Evolutionary conservation across 2,113 vertebrate genomes (phyloP), one percentile per base, ranked within the genome.

Genomic region (Carlito syrichta): DNA sequence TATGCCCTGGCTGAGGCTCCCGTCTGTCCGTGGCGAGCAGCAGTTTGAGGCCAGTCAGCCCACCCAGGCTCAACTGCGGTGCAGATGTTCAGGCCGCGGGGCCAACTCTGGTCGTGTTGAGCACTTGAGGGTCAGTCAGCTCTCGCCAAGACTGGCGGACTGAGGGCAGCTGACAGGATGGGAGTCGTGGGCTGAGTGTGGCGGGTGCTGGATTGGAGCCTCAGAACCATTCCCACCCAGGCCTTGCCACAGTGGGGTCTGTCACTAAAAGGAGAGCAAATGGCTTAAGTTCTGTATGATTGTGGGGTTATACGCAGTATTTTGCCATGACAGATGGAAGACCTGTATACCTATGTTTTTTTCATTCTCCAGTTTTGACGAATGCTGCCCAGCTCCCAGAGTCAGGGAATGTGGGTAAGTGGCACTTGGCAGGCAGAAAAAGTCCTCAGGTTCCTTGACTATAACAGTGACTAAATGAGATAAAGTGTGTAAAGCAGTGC

Each of bases 381-480:
- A 88, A 38, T 56, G 73, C 63, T 82, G 62, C 60, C 73, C 58
- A 89, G 78, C 60, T 96, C 84, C 50, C 58, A 45, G 19, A 87
- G 19, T 48, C 40, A 66, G 68, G 63, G 74, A 91, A 38, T 35
- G 32, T 83, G 23, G 56, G 9, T 91, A 84, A 91, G 35, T 16
- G 89, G 76, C 63, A 89, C 66, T 87, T 62, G 66, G 50, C 60
- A 92, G 60, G 50, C 3, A 71, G 82, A 74, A 63, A 86, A 94
- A 60, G 38, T 85, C 66, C 68, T 91, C 32, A 78, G 77, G 50
- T 58, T 91, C 63, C 69, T 97, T 43, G 63, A 56, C 60, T 91
- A 16, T 94, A 23, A 81, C 86, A 87, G 32, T 63, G 69, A 76
- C 92, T 82, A 93, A 95, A 60, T 77, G 77, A 96, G 68, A 62